phyloP scores from a whole-genome alignment of 2,888 invertebrate species.

The Folsomia candida region DNA sequence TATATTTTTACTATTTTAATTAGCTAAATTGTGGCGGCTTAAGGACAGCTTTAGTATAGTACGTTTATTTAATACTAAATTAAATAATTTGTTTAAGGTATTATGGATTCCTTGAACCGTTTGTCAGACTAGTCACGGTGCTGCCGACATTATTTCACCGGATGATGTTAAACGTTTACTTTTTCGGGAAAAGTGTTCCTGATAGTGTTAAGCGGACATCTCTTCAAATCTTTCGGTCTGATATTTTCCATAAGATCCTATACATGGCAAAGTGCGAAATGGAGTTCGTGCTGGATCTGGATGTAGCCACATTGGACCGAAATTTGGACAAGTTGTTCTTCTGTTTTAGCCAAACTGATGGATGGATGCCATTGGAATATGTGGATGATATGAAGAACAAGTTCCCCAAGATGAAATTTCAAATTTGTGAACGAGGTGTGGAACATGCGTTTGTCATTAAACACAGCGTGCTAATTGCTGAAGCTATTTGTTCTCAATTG shows the following conservation, averaged over 20 bases:
- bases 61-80: too few relatives aligned
- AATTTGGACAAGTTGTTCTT: conserved; percentile 68
- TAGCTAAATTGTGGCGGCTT: too few relatives aligned
- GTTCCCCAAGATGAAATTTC: conserved; percentile 64
- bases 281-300: conserved; percentile 63
- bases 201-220: conserved; percentile 30
- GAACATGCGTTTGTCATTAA: conserved; percentile 78
- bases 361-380: conserved; percentile 77
- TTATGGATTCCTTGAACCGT: conserved; percentile 17
- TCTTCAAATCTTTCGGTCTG: conserved; percentile 29
- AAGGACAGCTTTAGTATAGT: too few relatives aligned
- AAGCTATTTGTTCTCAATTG: conserved; percentile 30
- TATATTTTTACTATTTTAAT: too few relatives aligned
- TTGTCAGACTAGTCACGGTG: conserved; percentile 23
- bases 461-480: conserved; percentile 54
- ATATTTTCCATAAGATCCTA: conserved; percentile 24
- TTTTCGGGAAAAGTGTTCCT: conserved; percentile 24
- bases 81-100: too few relatives aligned
- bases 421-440: conserved; percentile 62
- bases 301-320: conserved; percentile 62
- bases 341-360: conserved; percentile 75
- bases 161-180: conserved; percentile 28
- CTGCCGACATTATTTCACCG: conserved; percentile 25
- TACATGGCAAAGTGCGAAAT: conserved; percentile 43
- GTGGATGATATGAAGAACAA: conserved; percentile 64